Base-by-base conservation (phyloP, 2,113 vertebrate genomes). In the Halichoerus grypus region DNA sequence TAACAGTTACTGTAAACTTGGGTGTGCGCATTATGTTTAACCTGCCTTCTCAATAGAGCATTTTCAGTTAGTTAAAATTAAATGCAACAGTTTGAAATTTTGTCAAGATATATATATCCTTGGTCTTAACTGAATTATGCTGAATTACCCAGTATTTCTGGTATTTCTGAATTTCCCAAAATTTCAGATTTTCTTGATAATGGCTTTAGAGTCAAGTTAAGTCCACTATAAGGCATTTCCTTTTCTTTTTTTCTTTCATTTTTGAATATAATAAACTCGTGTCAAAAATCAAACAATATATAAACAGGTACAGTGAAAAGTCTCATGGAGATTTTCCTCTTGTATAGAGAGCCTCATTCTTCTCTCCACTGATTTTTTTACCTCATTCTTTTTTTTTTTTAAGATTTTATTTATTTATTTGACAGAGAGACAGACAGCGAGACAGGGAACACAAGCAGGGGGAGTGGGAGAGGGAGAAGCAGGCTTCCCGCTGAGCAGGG, bases 111-210 rank as follows among this genome's bases (percentile, higher is more conserved):
- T 9, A 53, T 13, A 53, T 19, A 63, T 22, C 28, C 46, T 72
- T 80, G 49, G 28, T 69, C 49, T 77, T 86, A 85, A 89, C 8
- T 86, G 71, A 65, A 80, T 10, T 83, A 24, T 46, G 16, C 67
- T 79, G 26, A 69, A 33, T 39, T 77, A 65, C 42, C 3, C 33
- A 42, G 19, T 33, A 87, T 74, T 69, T 28, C 61, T 63, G 61
- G 61, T 28, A 63, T 63, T 13, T 69, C 67, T 72, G 26, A 69
- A 33, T 39, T 77, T 57, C 36, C 3, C 39, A 49, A 31, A 21
- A 87, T 80, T 77, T 74, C n/a, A 88, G 4, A 36, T 85, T 79
- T 67, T 76, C 71, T 90, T 88, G 46, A 72, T 31, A 87, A 94
- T 49, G 22, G 39, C 5, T 92, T 69, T 46, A 19, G 21, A 61